Percentiles rank a stretch among this genome's conserved stretches.
phyloP scores from a whole-genome alignment of 2,113 vertebrate genomes.

The Turdus rufiventris region DNA sequence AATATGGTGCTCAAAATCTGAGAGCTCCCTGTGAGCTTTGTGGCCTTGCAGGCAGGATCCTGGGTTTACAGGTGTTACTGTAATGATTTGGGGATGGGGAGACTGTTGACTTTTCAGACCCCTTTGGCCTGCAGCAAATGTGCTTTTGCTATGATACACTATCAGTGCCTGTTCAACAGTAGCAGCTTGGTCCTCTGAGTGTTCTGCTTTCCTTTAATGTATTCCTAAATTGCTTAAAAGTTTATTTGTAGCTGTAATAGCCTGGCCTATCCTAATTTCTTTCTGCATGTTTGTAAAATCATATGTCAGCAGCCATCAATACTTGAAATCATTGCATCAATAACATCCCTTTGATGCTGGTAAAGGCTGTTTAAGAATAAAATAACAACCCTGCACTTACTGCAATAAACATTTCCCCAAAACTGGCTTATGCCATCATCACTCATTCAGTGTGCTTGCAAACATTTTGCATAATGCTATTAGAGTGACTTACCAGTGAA shows the following conservation, averaged over 20 bases:
- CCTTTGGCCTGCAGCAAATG: rapidly evolving
- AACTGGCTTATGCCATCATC: slow-evolving; percentile 48
- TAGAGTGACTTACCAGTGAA: slow-evolving; percentile 16
- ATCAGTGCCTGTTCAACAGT: neutral
- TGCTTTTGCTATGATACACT: neutral
- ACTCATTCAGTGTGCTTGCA: neutral
- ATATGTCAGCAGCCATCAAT: slow-evolving; percentile 32
- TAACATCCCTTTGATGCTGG: slow-evolving; percentile 32
- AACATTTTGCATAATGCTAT: slow-evolving; percentile 4
- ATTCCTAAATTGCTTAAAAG: slow-evolving; percentile 27
- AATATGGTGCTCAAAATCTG: neutral
- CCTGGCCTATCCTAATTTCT: slow-evolving; percentile 20
- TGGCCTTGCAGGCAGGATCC: neutral
- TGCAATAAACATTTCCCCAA: slow-evolving; percentile 48
- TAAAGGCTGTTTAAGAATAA: slow-evolving; percentile 25
- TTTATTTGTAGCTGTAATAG: slow-evolving; percentile 45
- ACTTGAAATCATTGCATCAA: slow-evolving; percentile 41
- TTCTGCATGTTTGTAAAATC: slow-evolving; percentile 37
- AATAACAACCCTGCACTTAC: slow-evolving; percentile 36
- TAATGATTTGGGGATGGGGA: neutral
- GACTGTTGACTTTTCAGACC: neutral
- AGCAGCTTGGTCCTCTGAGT: neutral
- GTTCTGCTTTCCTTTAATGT: slow-evolving; percentile 29
- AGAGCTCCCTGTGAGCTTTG: neutral
- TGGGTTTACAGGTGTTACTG: neutral